Base-by-base conservation (phyloP, 2,888 invertebrate genomes). In the Volucella zonaria region DNA sequence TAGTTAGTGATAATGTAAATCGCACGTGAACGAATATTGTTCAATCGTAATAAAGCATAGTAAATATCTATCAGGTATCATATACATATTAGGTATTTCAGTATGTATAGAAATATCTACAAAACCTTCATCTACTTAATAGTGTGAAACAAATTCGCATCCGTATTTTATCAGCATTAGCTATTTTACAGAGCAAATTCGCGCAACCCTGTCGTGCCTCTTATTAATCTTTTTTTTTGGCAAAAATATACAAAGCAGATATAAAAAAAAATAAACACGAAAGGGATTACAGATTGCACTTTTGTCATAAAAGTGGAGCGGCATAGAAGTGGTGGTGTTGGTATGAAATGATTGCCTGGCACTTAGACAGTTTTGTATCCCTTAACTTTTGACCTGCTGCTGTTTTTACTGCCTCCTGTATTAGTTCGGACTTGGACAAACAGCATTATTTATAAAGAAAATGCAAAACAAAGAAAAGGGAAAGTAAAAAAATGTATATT, bases 261-360 rank as follows among this genome's bases (percentile, higher is more conserved):
- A 56, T 47, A 40, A 61, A 45, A 42, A n/a, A 61, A 80, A 62
- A 59, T 70, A 62, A 18, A 59, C 31, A 74, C 45, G 75, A 79
- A 71, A 79, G 56, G 79, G 79, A 83, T 83, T 83, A 83, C 74
- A 75, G 74, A 79, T 82, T 83, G 79, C 82, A 83, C 79, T 83
- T 75, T 75, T 52, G 56, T 42, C 75, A 70, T 73, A 74, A 56
- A 49, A 38, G 78, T 51, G 15, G 73, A 31, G 31, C 31, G 4
- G 31, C 6, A 31, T 31, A 31, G 6, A 31, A 23, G 23, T 4
- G 23, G 23, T 23, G 31, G 6, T 31, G 31, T 31, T 43, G 40
- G 59, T 49, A 56, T 43, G 68, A 70, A 70, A 81, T 81, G 68
- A 74, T 68, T 64, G 68, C 56, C 58, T 79, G 79, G 74, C 82